A percentile compares a stretch with the other conserved stretches of the same genome.
phyloP scores from a whole-genome alignment of 1,140 invertebrate genomes.

The Carcinoscorpius rotundicauda region DNA sequence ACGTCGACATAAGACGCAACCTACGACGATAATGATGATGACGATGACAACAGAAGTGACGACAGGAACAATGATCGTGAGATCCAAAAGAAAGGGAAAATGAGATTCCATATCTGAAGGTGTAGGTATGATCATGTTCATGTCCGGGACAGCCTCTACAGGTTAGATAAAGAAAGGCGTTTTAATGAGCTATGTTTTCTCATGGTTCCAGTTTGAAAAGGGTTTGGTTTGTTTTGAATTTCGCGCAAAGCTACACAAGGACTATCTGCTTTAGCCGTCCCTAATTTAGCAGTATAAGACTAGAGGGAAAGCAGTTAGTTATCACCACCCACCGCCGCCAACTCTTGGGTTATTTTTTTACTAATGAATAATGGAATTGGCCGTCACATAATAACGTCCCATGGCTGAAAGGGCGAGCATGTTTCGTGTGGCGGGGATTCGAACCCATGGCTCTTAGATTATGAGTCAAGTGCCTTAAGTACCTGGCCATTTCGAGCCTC shows the following conservation, averaged over 20 bases:
- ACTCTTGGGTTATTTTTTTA: too few species aligned
- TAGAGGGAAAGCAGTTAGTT: too few species aligned
- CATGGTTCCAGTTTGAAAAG: background rate
- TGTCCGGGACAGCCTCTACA: background rate
- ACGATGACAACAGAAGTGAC: slow-evolving; percentile 1
- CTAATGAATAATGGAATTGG: too few species aligned
- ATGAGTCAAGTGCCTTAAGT: too few species aligned
- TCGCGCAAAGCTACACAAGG: background rate
- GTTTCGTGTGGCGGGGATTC: too few species aligned
- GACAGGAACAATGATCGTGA: slow-evolving; percentile 1
- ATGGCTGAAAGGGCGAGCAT: too few species aligned
- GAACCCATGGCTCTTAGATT: too few species aligned
- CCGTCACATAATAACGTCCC: too few species aligned
- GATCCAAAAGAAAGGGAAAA: background rate
- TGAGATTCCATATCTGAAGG: background rate
- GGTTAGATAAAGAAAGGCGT: too few species aligned
- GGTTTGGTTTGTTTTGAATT: background rate
- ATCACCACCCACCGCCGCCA: too few species aligned
- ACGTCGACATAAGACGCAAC: background rate
- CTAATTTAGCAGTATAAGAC: too few species aligned
- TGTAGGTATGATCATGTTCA: background rate
- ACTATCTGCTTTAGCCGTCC: background rate
- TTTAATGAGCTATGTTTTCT: background rate
- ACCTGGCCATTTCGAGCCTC: too few species aligned
- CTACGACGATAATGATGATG: slow-evolving; percentile 1